These are phyloP conservation scores for Aldabrachelys gigantea DNA, from an alignment of 2,113 vertebrate genomes.

Conservation along the genomic window DNA sequence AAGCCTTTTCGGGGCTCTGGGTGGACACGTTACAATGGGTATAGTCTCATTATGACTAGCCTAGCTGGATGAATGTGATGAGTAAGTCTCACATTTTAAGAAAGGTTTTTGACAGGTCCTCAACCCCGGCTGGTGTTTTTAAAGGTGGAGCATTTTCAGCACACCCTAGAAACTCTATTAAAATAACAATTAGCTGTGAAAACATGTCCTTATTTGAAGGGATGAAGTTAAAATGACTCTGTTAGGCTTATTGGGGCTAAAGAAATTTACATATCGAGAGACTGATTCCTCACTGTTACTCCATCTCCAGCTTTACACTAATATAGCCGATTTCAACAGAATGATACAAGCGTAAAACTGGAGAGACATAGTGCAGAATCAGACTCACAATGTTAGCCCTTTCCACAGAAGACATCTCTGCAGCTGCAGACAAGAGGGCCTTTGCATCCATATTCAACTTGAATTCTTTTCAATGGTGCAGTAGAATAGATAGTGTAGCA, in stretches of 20 bases:
- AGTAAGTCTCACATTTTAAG: not conserved
- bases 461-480: constrained; percentile 21
- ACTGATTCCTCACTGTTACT: not conserved
- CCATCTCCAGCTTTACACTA: not conserved
- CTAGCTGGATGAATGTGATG: not conserved
- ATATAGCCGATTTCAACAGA: not conserved
- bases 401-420: not conserved
- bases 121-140: not conserved
- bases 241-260: not conserved
- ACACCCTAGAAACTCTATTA: not conserved
- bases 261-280: not conserved
- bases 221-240: not conserved
- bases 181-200: not conserved
- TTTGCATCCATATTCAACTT: not conserved
- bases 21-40: not conserved
- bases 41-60: not conserved
- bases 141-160: not conserved
- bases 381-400: not conserved
- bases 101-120: not conserved
- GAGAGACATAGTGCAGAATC: fast-evolving
- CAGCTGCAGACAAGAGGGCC: not conserved
- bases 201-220: not conserved
- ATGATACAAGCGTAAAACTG: not conserved
- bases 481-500: not conserved
- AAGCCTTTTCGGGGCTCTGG: not conserved